Percentiles rank a stretch among this genome's conserved stretches.
Evolutionary conservation across 2,113 vertebrate genomes (phyloP).

Genomic region (Saguinus midas): DNA sequence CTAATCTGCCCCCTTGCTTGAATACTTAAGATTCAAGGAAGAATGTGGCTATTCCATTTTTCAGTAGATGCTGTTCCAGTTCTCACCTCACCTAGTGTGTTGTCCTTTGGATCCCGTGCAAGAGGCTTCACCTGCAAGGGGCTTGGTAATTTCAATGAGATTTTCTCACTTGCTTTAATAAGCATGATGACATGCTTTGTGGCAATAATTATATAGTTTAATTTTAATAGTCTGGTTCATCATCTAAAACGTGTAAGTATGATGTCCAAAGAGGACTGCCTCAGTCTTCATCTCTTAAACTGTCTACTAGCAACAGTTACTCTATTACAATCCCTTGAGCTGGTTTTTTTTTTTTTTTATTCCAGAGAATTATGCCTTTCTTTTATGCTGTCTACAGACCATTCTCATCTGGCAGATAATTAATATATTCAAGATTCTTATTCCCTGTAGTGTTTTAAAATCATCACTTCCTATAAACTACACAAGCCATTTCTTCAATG

Average conservation of each 20-base stretch:
- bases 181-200: not conserved
- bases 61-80: not conserved
- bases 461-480: conserved; percentile 2
- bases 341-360: conserved; percentile 27
- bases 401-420: not conserved
- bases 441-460: conserved; percentile 26
- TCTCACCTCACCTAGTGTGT: not conserved
- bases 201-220: not conserved
- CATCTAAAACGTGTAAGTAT: not conserved
- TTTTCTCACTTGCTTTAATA: not conserved
- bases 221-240: not conserved
- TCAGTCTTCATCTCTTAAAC: not conserved
- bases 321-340: not conserved
- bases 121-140: not conserved
- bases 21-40: not conserved
- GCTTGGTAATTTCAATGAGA: not conserved
- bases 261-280: not conserved
- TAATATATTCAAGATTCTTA: conserved; percentile 42
- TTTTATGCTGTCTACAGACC: not conserved
- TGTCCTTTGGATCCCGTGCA: not conserved
- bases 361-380: not conserved
- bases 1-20: not conserved
- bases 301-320: not conserved
- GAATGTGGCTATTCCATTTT: not conserved
- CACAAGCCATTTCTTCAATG: conserved; percentile 28